Evolutionary conservation across 2,888 invertebrate genomes (phyloP), one percentile per base, ranked within the genome.

Genomic region (Idaea biselata): DNA sequence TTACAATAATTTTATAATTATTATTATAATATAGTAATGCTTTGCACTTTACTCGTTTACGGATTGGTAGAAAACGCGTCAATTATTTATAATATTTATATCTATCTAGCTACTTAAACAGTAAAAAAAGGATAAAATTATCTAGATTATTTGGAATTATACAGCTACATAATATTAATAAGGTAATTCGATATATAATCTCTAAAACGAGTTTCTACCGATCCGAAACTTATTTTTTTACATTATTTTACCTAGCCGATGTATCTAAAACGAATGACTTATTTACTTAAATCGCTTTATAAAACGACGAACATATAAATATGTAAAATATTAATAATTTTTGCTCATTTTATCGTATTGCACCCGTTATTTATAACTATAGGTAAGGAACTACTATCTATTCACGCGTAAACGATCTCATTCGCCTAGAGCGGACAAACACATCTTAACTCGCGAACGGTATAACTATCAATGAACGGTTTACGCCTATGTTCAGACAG

Each of bases 121-220:
- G 68, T 73, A 73, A 68, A 73, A 73, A 74, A 75, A 70, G 59
- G 70, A 75, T 68, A 68, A 67, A 61, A 57, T 60, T 18, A 71
- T 55, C 68, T 73, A 68, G 62, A 66, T 64, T 69, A 73, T 71
- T 68, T 63, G 68, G 75, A 68, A 72, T 73, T 78, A 78, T 74
- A 78, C 77, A 79, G 75, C 78, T 77, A 80, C 76, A 78, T 76
- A 75, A 78, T 80, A 76, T 75, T 74, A 75, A 78, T 78, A 78
- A 78, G 78, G 74, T 78, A 75, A 74, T 73, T 78, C 58, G 67
- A 75, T 75, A 75, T 68, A 63, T 64, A 71, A 60, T 68, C 71
- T 69, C 66, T 68, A 71, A 71, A 44, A 14, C 44, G 44, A 8
- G 44, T 44, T 44, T 44, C 44, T 44, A 44, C 44, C 44, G 44